These are phyloP conservation scores for Agrotis segetum DNA, from an alignment of 2,888 invertebrate species.

Conservation along the genomic window DNA sequence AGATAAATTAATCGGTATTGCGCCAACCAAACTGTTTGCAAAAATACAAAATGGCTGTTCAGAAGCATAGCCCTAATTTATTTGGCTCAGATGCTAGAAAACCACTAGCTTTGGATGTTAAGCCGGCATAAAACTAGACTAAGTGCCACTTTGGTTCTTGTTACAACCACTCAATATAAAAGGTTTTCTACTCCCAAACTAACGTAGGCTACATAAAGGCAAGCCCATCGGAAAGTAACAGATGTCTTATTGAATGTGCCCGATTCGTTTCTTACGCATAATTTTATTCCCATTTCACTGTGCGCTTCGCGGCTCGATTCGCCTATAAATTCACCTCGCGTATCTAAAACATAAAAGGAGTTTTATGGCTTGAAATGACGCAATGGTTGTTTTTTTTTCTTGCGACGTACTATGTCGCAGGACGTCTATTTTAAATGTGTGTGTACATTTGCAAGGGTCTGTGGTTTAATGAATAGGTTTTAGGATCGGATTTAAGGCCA, in stretches of 20 bases:
- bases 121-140: conserved; percentile 21
- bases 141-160: conserved; percentile 19
- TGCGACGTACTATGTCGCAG: conserved; percentile 3
- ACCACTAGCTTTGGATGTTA: neutral
- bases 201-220: neutral
- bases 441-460: neutral
- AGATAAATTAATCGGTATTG: neutral
- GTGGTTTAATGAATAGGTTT: neutral
- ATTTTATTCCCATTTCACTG: conserved; percentile 41
- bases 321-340: conserved; percentile 46
- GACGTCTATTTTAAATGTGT: conserved; percentile 3
- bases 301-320: conserved; percentile 30
- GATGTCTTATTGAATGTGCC: conserved; percentile 40
- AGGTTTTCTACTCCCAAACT: conserved; percentile 22
- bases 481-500: neutral
- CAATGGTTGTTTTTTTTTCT: conserved; percentile 36
- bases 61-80: neutral
- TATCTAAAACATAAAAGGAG: conserved; percentile 54
- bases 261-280: conserved; percentile 15
- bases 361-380: conserved; percentile 45
- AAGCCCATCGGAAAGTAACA: conserved; percentile 5
- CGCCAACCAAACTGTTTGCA: no score
- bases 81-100: neutral
- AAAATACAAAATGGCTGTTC: neutral
- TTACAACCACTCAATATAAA: conserved; percentile 23